Evolutionary conservation across 2,797 vertebrate genomes (phyloP), one percentile per base, ranked within the genome.

Genomic region (Hipposideros larvatus): DNA sequence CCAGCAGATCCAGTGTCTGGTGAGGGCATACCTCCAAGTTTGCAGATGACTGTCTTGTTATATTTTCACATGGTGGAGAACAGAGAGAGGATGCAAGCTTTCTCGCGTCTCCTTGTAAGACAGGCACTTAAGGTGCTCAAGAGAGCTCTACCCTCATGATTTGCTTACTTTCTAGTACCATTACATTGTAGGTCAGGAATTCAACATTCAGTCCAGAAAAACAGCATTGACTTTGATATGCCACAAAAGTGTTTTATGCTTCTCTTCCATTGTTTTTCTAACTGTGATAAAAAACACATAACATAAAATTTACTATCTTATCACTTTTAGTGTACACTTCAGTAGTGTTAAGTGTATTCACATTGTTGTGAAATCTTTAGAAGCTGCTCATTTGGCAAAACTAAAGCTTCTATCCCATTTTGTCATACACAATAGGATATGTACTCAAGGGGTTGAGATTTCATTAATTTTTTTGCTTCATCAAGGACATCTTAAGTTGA

Each of bases 391-490:
- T 48, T 43, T 37, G 70, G 31, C 10, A 94, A 53, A 89, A 31
- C 74, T 74, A 88, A 71, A 48, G 61, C 48, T 87, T 53, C 68
- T 61, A 18, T 31, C 4, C 0, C 59, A 61, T 93, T 71, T 77
- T 85, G 61, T 77, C 74, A 82, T 26, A 77, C 14, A 19, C 31
- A 87, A 9, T 78, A 77, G 90, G 57, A 74, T 15, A 2, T 2
- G 4, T 73, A 34, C 48, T 71, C 21, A 86, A 48, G 65, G 65
- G 26, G 48, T 43, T 91, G 53, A 88, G 48, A 93, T 82, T 66
- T 78, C 63, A 37, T 80, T 65, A 65, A 88, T 41, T 77, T 74
- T 85, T 83, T 74, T 85, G n/a, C 79, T 87, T 55, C 26, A 75
- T 61, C 82, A 84, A 37, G 41, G 28, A 31, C 41, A 66, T 86